phyloP scores from a whole-genome alignment of 2,888 invertebrate genomes.

The Drosophila merina region DNA sequence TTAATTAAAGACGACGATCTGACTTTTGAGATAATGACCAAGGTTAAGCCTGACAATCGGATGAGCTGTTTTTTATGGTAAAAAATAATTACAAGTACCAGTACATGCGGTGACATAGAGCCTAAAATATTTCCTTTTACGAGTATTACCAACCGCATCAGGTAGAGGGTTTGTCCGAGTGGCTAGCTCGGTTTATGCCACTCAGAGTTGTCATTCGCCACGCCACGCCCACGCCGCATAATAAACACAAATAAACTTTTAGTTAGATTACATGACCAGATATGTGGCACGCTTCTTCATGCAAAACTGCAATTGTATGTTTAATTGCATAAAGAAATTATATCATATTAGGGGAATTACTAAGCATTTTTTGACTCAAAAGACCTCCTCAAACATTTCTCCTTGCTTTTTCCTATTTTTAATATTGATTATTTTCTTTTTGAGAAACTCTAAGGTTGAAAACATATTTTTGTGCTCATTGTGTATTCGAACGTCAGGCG shows the following conservation, averaged over 20 bases:
- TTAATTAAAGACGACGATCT: slow-evolving; percentile 31
- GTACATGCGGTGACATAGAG: neutral
- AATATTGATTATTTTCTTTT: slow-evolving; percentile 17
- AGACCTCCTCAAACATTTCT: neutral
- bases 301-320: neutral
- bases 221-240: slow-evolving; percentile 8
- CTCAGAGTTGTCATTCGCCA: slow-evolving; percentile 21
- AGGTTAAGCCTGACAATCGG: slow-evolving; percentile 17
- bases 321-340: neutral
- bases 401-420: slow-evolving; percentile 19
- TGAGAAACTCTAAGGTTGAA: slow-evolving; percentile 53
- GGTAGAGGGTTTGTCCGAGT: slow-evolving; percentile 6
- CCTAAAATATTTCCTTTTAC: neutral
- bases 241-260: slow-evolving; percentile 46
- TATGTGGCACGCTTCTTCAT: slow-evolving; percentile 40
- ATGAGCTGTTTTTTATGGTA: slow-evolving; percentile 20
- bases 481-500: slow-evolving; percentile 38
- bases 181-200: slow-evolving; percentile 20
- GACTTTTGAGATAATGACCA: slow-evolving; percentile 26
- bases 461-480: slow-evolving; percentile 50
- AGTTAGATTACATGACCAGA: slow-evolving; percentile 51
- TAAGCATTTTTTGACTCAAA: neutral
- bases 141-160: slow-evolving; percentile 8
- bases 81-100: slow-evolving; percentile 11
- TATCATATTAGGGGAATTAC: neutral